Percentiles rank a stretch among this genome's conserved stretches.
Evolutionary conservation across 1,140 invertebrate species (phyloP).

Genomic region (Cepaea nemoralis): DNA sequence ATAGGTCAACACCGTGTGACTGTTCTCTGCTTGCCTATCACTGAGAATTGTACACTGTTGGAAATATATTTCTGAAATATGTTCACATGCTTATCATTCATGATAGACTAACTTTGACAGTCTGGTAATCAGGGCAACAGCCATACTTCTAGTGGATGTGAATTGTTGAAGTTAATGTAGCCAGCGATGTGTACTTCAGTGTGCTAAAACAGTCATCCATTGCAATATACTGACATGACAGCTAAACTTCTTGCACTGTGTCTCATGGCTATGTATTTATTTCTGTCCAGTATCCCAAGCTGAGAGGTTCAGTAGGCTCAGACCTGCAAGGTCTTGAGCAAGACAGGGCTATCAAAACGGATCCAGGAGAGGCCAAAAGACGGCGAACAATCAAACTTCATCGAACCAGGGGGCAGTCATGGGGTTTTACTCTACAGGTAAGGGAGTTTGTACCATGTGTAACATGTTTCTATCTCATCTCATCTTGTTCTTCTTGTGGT

Average conservation of each 20-base stretch:
- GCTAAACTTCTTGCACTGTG: no score
- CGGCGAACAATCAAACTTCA: conserved; percentile 87
- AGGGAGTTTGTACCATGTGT: no score
- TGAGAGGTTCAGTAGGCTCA: conserved; percentile 53
- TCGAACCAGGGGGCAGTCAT: conserved; percentile 86
- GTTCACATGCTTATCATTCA: no score
- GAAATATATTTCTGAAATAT: no score
- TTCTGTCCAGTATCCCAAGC: conserved; percentile 40
- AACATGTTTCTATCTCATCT: background rate
- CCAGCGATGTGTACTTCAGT: background rate
- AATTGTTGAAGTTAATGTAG: no score
- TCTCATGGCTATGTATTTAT: conserved; percentile 10
- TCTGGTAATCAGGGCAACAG: no score
- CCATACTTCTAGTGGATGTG: no score
- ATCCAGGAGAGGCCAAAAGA: conserved; percentile 86
- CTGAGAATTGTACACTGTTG: no score
- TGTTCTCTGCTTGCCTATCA: no score
- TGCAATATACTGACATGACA: background rate
- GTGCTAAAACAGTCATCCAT: background rate
- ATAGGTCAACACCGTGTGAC: no score
- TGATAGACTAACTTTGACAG: no score
- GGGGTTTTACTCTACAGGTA: conserved; percentile 90
- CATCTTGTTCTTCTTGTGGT: no score
- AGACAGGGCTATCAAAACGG: conserved; percentile 81
- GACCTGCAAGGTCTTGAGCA: conserved; percentile 84